Percentiles rank a stretch among this genome's conserved stretches.
Evolutionary conservation across 2,888 invertebrate species (phyloP).

Genomic region (Merodon equestris): DNA sequence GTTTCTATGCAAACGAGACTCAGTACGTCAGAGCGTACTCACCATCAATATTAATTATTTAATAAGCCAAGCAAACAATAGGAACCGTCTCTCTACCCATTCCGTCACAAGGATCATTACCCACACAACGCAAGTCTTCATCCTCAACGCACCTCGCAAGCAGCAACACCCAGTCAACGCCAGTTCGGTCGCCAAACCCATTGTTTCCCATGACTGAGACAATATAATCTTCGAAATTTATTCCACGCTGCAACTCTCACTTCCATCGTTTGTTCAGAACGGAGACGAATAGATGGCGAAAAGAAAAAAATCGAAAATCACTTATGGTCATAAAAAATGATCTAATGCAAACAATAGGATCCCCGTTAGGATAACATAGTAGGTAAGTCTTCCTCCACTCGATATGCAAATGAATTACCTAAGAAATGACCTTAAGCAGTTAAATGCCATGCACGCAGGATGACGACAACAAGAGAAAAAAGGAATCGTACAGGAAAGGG

Average conservation of each 20-base stretch:
- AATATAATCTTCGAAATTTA: constrained; percentile 69
- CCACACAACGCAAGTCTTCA: constrained; percentile 27
- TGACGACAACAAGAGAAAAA: constrained; percentile 40
- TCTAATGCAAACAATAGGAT: constrained; percentile 63
- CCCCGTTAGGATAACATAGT: constrained; percentile 57
- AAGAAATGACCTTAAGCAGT: constrained; percentile 68
- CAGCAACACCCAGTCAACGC: neutral
- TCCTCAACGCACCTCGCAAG: too few species aligned
- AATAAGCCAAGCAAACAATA: constrained; percentile 37
- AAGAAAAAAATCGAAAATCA: constrained; percentile 60
- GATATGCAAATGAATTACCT: constrained; percentile 58
- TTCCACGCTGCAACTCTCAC: constrained; percentile 68
- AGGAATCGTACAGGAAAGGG: constrained; percentile 50
- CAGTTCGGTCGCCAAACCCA: constrained; percentile 28
- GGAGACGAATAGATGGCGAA: neutral
- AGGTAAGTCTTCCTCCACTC: constrained; percentile 25
- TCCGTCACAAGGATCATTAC: constrained; percentile 57
- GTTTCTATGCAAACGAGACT: constrained; percentile 59
- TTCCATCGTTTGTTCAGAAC: constrained; percentile 61
- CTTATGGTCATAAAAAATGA: constrained; percentile 69
- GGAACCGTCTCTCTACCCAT: constrained; percentile 19
- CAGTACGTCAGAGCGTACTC: constrained; percentile 32
- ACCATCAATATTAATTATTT: constrained; percentile 66
- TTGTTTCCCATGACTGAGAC: constrained; percentile 68
- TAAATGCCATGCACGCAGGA: constrained; percentile 41